Conservation (phyloP, 2,113 vertebrate genomes). For the Lampris incognitus region DNA sequence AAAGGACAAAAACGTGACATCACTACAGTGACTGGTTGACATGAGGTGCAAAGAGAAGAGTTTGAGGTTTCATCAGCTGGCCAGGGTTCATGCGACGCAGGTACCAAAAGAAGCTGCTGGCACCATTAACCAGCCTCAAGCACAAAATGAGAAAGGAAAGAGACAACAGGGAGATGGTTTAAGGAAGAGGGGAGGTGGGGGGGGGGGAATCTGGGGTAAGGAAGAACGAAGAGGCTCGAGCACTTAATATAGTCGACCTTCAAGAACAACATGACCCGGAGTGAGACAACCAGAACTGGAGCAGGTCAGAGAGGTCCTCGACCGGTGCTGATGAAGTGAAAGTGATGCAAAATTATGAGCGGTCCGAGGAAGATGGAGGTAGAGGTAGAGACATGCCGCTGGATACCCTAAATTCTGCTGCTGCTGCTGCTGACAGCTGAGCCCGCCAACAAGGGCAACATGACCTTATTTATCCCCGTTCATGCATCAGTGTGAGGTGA, state of each 20-base stretch:
- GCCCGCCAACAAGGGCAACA: slow-evolving; percentile 59
- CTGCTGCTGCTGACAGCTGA: slow-evolving; percentile 45
- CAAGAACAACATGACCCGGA: slow-evolving; percentile 63
- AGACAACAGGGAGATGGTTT: background rate
- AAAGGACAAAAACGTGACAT: background rate
- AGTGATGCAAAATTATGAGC: slow-evolving; percentile 25
- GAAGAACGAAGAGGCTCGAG: slow-evolving; percentile 34
- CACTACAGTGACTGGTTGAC: slow-evolving; percentile 23
- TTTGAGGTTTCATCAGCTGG: slow-evolving; percentile 39
- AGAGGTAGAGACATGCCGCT: slow-evolving; percentile 22
- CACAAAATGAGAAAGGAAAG: slow-evolving; percentile 29
- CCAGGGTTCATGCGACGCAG: slow-evolving; percentile 36
- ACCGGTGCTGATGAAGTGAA: slow-evolving; percentile 52
- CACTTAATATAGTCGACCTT: slow-evolving; percentile 68
- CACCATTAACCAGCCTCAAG: slow-evolving; percentile 29
- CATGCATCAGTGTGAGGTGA: slow-evolving; percentile 42
- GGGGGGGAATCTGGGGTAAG: slow-evolving; percentile 23
- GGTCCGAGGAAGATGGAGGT: background rate
- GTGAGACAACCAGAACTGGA: slow-evolving; percentile 35
- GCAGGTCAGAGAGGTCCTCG: slow-evolving; percentile 43
- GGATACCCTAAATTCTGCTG: slow-evolving; percentile 27
- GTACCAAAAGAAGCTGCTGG: slow-evolving; percentile 40
- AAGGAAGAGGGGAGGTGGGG: slow-evolving; percentile 10
- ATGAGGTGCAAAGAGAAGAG: slow-evolving; percentile 3
- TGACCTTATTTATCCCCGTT: slow-evolving; percentile 54